Evolutionary conservation across 2,797 vertebrate genomes (phyloP).

Genomic region (Mormyrus proboscirostris): DNA sequence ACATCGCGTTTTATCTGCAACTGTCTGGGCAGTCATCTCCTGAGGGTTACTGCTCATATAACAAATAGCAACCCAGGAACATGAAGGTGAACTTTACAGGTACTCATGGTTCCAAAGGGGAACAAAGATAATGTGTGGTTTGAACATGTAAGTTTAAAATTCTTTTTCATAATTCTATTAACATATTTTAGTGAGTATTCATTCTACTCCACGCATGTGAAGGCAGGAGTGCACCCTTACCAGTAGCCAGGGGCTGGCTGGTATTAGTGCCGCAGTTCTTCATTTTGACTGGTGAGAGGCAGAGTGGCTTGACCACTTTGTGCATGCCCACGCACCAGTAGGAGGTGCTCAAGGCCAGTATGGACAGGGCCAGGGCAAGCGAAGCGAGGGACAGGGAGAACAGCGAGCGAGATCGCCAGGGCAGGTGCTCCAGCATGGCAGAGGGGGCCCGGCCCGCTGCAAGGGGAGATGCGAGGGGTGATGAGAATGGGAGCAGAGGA

Average conservation of each 20-base stretch:
- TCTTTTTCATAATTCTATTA: neutral
- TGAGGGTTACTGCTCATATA: neutral
- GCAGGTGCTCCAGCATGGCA: constrained; percentile 64
- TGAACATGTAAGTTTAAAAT: neutral
- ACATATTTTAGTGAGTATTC: neutral
- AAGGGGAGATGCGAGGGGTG: constrained; percentile 23
- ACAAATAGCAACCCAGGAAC: neutral
- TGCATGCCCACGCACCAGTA: constrained; percentile 82
- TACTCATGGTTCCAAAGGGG: neutral
- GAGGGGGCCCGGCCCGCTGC: neutral
- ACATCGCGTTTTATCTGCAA: neutral
- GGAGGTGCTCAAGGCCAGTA: constrained; percentile 73
- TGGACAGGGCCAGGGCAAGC: constrained; percentile 68
- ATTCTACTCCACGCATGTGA: neutral
- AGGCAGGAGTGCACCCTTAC: constrained; percentile 34
- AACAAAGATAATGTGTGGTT: neutral
- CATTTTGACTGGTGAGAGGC: constrained; percentile 75
- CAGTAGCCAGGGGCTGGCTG: constrained; percentile 65
- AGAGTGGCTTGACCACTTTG: constrained; percentile 78
- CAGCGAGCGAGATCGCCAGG: constrained; percentile 65
- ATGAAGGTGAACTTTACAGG: neutral
- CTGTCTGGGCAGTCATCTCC: neutral
- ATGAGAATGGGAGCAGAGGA: neutral
- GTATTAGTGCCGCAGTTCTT: constrained; percentile 72
- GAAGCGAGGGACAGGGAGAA: constrained; percentile 69